A percentile compares a stretch with the other conserved stretches of the same genome.
Conservation (phyloP, 2,888 invertebrate genomes). For the Dromius quadrimaculatus region DNA sequence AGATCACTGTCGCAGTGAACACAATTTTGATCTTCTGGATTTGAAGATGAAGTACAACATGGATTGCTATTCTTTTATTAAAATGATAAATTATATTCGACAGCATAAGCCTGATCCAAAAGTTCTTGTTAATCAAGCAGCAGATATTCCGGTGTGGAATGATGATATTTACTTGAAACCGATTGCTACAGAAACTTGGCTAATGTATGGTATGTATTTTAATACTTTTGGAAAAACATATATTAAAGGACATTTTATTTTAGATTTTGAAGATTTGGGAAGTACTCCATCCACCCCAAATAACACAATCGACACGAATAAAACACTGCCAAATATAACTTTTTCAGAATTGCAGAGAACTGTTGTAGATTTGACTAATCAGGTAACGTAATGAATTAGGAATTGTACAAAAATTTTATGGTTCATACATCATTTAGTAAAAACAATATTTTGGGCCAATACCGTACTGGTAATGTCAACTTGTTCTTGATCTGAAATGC, state of each 20-base stretch:
- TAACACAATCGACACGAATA: conserved; percentile 66
- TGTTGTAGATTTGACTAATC: conserved; percentile 63
- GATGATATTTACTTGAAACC: conserved; percentile 85
- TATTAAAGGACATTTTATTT: conserved; percentile 53
- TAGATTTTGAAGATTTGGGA: conserved; percentile 69
- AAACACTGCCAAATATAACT: conserved; percentile 64
- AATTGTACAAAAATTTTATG: background rate
- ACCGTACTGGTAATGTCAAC: too few species aligned
- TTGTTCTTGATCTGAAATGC: too few species aligned
- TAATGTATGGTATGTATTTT: conserved; percentile 80
- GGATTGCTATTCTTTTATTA: conserved; percentile 86
- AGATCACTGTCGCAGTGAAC: conserved; percentile 75
- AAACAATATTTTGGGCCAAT: background rate
- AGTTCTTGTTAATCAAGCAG: conserved; percentile 67
- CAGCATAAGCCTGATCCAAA: conserved; percentile 72
- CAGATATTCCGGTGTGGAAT: conserved; percentile 74
- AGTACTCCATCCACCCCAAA: conserved; percentile 66
- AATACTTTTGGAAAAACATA: conserved; percentile 27
- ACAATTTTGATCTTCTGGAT: conserved; percentile 75
- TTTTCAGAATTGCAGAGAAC: conserved; percentile 64
- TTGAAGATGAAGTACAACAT: conserved; percentile 79
- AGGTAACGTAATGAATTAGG: conserved; percentile 58
- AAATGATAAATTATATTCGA: conserved; percentile 85
- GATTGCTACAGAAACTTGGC: conserved; percentile 81
- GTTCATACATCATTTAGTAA: conserved; percentile 12